Conservation (phyloP, 2,113 vertebrate genomes). For the Tichodroma muraria region DNA sequence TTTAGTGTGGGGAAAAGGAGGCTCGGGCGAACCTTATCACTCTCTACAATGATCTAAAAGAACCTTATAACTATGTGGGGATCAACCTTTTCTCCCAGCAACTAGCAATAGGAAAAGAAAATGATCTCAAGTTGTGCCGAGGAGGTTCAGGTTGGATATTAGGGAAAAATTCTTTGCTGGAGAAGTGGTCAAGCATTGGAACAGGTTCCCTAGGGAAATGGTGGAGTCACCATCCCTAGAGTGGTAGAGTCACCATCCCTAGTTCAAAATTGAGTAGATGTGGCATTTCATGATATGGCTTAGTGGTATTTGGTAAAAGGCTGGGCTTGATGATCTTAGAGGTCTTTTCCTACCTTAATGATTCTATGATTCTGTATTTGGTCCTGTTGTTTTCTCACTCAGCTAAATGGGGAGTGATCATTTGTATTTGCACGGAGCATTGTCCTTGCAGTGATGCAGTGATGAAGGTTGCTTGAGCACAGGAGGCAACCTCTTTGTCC, state of each 20-base stretch:
- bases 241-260: background rate
- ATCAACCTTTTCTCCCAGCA: rapidly evolving
- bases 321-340: background rate
- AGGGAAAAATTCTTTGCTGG: background rate
- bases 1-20: background rate
- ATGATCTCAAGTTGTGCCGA: background rate
- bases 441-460: background rate
- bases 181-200: background rate
- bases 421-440: background rate
- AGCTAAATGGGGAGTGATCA: background rate
- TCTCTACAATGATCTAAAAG: too few species aligned
- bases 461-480: background rate
- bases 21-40: rapidly evolving
- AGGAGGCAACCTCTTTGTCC: background rate
- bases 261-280: background rate
- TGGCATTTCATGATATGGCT: background rate
- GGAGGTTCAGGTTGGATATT: background rate
- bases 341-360: background rate
- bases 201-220: background rate
- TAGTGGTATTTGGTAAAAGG: background rate
- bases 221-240: background rate
- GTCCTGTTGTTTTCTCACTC: background rate
- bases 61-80: background rate
- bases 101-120: background rate
- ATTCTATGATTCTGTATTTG: background rate